phyloP scores from a whole-genome alignment of 2,888 invertebrate species.

The Podabrus alpinus region DNA sequence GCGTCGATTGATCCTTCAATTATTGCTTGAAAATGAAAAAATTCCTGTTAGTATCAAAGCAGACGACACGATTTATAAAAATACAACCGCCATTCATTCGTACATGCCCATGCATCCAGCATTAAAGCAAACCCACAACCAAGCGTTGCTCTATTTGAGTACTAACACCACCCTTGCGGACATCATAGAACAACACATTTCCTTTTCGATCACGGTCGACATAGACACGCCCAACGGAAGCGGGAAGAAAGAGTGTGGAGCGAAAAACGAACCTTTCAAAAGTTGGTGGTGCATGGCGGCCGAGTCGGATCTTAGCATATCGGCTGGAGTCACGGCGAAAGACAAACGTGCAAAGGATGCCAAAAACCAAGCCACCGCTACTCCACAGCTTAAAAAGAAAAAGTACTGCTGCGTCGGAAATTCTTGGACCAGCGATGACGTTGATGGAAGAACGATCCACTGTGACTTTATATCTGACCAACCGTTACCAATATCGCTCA shows the following conservation, averaged over 20 bases:
- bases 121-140: constrained; percentile 73
- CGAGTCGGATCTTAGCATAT: constrained; percentile 67
- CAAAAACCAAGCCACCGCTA: constrained; percentile 62
- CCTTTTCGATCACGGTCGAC: constrained; percentile 44
- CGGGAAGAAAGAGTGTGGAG: constrained; percentile 37
- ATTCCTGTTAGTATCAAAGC: constrained; percentile 72
- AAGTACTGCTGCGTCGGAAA: constrained; percentile 42
- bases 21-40: constrained; percentile 85
- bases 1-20: constrained; percentile 81
- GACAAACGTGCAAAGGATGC: constrained; percentile 87
- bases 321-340: constrained; percentile 85
- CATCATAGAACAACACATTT: constrained; percentile 68
- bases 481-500: constrained; percentile 49
- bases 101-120: constrained; percentile 65
- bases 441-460: constrained; percentile 50
- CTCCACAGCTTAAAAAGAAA: constrained; percentile 53
- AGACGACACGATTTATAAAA: constrained; percentile 53
- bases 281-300: constrained; percentile 56
- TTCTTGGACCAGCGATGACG: constrained; percentile 39
- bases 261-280: constrained; percentile 44
- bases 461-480: constrained; percentile 50
- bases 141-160: constrained; percentile 74
- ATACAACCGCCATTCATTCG: constrained; percentile 46
- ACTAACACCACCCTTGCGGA: constrained; percentile 76
- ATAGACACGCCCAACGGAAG: constrained; percentile 29